Conservation (phyloP, 2,888 invertebrate genomes). For the Aphidius colemani region DNA sequence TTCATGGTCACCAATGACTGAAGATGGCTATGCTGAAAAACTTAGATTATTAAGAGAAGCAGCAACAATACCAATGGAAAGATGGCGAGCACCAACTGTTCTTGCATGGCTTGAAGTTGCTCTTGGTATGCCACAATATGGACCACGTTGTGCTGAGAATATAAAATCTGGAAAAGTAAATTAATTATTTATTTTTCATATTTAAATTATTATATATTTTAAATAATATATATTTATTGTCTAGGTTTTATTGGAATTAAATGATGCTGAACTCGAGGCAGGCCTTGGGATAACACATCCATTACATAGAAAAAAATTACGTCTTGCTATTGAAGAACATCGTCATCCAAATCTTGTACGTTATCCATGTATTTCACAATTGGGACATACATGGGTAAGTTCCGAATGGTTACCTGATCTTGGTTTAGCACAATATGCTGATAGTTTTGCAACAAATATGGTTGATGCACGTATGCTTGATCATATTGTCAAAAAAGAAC, state of each 20-base stretch:
- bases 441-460: conserved; percentile 84
- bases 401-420: conserved; percentile 92
- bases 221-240: conserved; percentile 27
- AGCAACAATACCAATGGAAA: conserved; percentile 80
- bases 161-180: conserved; percentile 93
- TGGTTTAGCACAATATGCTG: conserved; percentile 86
- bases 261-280: conserved; percentile 88
- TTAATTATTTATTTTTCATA: neutral
- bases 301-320: conserved; percentile 90
- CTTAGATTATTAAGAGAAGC: conserved; percentile 79
- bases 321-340: conserved; percentile 92
- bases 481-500: conserved; percentile 89
- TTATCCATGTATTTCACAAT: conserved; percentile 84
- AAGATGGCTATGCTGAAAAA: conserved; percentile 78
- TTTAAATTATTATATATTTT: neutral
- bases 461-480: conserved; percentile 94
- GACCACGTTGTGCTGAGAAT: conserved; percentile 87
- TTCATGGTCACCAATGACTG: conserved; percentile 71
- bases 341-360: conserved; percentile 84
- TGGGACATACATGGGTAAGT: conserved; percentile 92
- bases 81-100: conserved; percentile 92
- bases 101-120: conserved; percentile 94
- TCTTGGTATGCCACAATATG: conserved; percentile 93
- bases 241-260: conserved; percentile 89
- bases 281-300: conserved; percentile 90